These are phyloP conservation scores for Pitangus sulphuratus DNA, from an alignment of 2,797 vertebrate species.

Conservation along the genomic window DNA sequence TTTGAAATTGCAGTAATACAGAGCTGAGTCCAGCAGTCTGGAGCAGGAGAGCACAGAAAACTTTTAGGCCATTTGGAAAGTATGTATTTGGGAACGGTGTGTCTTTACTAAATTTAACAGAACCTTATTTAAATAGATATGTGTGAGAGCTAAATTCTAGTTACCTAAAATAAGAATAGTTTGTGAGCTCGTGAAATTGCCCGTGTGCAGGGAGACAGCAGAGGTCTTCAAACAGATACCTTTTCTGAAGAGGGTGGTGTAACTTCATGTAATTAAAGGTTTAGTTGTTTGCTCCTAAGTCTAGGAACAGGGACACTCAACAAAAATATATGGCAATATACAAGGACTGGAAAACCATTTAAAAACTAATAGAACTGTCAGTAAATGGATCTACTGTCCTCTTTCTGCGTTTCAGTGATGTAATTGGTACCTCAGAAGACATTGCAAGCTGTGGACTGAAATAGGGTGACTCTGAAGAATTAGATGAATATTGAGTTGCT, in stretches of 20 bases:
- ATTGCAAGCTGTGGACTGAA: not conserved
- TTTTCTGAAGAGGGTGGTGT: not conserved
- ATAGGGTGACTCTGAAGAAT: not conserved
- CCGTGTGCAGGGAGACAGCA: not conserved
- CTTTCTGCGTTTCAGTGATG: rapidly evolving
- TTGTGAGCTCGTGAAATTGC: not conserved
- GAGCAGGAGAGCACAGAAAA: not conserved
- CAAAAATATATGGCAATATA: not conserved
- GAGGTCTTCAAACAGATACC: not conserved
- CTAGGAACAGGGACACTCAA: not conserved
- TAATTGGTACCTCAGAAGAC: not conserved
- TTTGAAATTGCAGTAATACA: not conserved
- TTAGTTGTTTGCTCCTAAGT: not conserved
- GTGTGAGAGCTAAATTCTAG: not conserved
- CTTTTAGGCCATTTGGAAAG: not conserved
- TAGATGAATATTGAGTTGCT: not conserved
- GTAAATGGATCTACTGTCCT: not conserved
- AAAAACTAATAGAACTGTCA: not conserved
- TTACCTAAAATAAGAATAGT: not conserved
- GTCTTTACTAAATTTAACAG: not conserved
- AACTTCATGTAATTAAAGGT: not conserved
- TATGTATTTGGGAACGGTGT: not conserved
- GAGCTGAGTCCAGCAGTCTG: not conserved
- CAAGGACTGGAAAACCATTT: not conserved
- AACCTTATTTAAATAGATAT: not conserved